Evolutionary conservation across 2,888 invertebrate species (phyloP).

Genomic region (Polydrusus tereticollis): DNA sequence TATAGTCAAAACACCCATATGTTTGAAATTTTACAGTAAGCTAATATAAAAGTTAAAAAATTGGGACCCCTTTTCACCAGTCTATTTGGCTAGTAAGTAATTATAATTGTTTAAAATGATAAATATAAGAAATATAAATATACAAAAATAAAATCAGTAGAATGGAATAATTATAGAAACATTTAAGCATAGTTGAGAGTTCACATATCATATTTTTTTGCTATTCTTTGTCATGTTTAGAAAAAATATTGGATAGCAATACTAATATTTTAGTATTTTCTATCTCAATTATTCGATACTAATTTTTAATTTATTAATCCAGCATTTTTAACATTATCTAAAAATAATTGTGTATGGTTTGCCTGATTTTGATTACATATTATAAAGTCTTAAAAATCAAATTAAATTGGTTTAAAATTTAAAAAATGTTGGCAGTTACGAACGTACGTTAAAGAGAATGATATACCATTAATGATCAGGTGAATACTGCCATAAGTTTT

Average conservation of each 20-base stretch:
- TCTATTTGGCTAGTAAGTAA: neutral
- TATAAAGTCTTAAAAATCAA: too few species aligned
- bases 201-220: neutral
- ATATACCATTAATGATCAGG: too few species aligned
- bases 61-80: neutral
- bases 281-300: neutral
- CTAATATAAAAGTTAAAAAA: neutral
- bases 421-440: too few species aligned
- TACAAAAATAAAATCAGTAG: slow-evolving; percentile 6
- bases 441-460: too few species aligned
- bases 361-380: too few species aligned
- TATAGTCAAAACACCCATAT: neutral
- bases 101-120: neutral
- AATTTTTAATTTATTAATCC: too few species aligned
- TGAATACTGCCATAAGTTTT: too few species aligned
- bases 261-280: slow-evolving; percentile 3
- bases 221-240: neutral
- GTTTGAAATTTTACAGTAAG: neutral
- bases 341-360: too few species aligned
- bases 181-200: neutral
- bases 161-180: slow-evolving; percentile 1
- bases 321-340: too few species aligned
- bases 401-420: too few species aligned
- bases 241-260: neutral
- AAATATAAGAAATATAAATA: neutral